Conservation (phyloP, 1,140 invertebrate species). For the Acyrthosiphon pisum region DNA sequence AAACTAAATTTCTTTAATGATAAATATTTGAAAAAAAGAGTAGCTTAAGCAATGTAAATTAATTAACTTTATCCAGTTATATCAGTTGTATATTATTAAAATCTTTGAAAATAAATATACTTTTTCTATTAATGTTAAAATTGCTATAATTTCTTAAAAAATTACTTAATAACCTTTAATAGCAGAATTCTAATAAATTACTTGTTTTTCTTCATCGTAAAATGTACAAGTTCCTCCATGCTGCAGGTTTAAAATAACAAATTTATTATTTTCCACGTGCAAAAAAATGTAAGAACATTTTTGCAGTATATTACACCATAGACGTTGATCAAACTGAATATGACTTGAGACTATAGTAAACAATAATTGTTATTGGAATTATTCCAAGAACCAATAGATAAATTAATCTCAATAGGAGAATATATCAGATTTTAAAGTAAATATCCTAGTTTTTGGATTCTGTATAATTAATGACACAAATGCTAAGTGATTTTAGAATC, state of each 20-base stretch:
- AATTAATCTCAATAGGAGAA: neutral
- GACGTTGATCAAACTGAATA: neutral
- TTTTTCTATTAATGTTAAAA: neutral
- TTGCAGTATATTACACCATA: neutral
- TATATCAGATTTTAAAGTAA: neutral
- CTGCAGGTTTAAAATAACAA: neutral
- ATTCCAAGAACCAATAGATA: neutral
- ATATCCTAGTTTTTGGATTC: neutral
- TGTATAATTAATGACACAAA: neutral
- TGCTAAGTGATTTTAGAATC: neutral
- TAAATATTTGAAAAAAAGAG: neutral
- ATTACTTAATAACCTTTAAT: neutral
- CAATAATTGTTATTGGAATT: no score
- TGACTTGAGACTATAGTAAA: neutral
- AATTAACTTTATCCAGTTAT: neutral
- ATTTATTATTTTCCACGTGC: neutral
- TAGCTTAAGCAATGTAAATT: neutral
- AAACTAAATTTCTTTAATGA: neutral
- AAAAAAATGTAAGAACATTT: neutral
- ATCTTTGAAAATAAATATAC: neutral
- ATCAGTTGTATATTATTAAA: no score
- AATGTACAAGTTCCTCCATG: neutral
- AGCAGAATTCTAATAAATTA: neutral
- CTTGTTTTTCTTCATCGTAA: neutral
- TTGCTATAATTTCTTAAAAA: neutral